A percentile compares a stretch with the other conserved stretches of the same genome.
Conservation (phyloP, 2,888 invertebrate genomes). For the Creontiades dilutus region DNA sequence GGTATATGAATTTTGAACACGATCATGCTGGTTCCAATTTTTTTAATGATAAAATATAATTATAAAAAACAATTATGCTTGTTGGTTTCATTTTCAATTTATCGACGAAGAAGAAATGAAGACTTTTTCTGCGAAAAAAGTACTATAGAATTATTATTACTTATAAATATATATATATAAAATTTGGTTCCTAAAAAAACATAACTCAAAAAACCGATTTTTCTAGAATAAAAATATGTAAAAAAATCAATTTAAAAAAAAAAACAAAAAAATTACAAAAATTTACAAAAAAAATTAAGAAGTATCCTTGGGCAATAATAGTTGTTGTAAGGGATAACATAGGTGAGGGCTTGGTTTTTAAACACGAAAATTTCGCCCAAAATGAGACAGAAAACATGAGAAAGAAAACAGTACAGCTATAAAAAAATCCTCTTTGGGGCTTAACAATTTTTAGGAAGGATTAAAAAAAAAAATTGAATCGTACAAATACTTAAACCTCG, state of each 20-base stretch:
- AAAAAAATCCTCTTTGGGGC: conserved; percentile 61
- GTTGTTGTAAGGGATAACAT: conserved; percentile 72
- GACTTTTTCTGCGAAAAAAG: conserved; percentile 69
- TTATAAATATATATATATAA: conserved; percentile 69
- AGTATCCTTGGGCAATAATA: conserved; percentile 73
- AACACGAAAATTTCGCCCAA: conserved; percentile 61
- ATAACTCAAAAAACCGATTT: conserved; percentile 69
- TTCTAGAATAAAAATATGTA: conserved; percentile 69
- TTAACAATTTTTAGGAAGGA: conserved; percentile 64
- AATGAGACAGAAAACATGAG: not conserved
- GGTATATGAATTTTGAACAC: conserved; percentile 12
- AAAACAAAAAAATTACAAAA: conserved; percentile 57
- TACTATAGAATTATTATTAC: conserved; percentile 69
- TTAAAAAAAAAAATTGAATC: conserved; percentile 68
- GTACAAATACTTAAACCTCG: conserved; percentile 74
- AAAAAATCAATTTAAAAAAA: conserved; percentile 63
- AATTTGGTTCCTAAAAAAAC: conserved; percentile 74
- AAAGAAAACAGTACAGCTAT: conserved; percentile 38
- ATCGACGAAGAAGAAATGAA: conserved; percentile 44
- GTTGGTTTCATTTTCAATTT: conserved; percentile 60
- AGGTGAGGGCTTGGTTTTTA: conserved; percentile 57
- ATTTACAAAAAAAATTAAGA: conserved; percentile 67
- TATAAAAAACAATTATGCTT: conserved; percentile 33
- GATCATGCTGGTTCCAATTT: conserved; percentile 37
- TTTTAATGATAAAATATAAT: conserved; percentile 5